Evolutionary conservation across 1,140 invertebrate species (phyloP).

Genomic region (Habropoda laboriosa): DNA sequence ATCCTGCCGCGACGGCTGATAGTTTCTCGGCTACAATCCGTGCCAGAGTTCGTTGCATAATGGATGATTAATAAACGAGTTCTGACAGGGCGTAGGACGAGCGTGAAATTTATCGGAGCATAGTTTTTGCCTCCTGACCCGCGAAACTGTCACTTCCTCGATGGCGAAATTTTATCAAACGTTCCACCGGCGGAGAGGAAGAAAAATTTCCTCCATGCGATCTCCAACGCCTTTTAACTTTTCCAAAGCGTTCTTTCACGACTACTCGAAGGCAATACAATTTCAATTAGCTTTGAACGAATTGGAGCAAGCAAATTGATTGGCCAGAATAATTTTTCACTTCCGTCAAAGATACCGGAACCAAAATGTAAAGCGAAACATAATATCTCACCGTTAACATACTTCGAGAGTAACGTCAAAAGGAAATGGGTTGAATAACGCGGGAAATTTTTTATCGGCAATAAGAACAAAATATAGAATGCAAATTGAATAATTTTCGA

Average conservation of each 20-base stretch:
- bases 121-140: neutral
- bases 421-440: too few species aligned
- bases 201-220: neutral
- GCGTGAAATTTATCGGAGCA: slow-evolving; percentile 2
- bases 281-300: neutral
- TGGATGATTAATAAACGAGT: slow-evolving; percentile 64
- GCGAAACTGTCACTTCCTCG: neutral
- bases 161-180: slow-evolving; percentile 1
- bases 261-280: neutral
- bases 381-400: too few species aligned
- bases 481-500: too few species aligned
- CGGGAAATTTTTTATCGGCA: too few species aligned
- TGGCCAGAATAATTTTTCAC: neutral
- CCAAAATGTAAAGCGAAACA: neutral
- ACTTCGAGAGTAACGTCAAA: too few species aligned
- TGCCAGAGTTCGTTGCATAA: slow-evolving; percentile 55
- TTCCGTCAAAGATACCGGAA: neutral
- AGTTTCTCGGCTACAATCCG: slow-evolving; percentile 24
- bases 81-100: slow-evolving; percentile 7
- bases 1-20: neutral
- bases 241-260: neutral
- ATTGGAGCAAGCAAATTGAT: neutral
- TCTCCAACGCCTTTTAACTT: too few species aligned
- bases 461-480: too few species aligned
- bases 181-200: neutral